Conservation (phyloP, 2,888 invertebrate species). For the Cryptus armator region DNA sequence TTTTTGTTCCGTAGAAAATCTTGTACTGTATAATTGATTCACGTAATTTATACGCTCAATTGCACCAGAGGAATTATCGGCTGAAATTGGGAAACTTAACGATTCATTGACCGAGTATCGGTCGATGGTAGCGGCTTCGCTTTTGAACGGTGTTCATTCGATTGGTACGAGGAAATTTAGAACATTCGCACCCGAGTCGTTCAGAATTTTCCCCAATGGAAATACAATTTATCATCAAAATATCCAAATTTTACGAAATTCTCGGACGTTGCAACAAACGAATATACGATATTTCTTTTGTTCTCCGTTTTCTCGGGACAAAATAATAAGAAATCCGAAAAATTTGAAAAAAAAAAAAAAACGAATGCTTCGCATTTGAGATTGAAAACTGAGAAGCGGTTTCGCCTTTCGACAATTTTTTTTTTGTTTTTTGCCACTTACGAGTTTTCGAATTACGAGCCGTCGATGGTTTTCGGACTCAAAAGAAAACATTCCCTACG, state of each 20-base stretch:
- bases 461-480: too few relatives aligned
- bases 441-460: not conserved
- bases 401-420: not conserved
- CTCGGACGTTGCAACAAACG: not conserved
- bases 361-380: not conserved
- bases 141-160: slow-evolving; percentile 12
- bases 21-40: slow-evolving; percentile 20
- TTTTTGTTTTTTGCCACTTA: not conserved
- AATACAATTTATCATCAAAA: slow-evolving; percentile 14
- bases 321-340: not conserved
- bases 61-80: slow-evolving; percentile 49
- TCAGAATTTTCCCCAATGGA: slow-evolving; percentile 5
- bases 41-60: slow-evolving; percentile 50
- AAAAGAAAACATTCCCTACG: too few relatives aligned
- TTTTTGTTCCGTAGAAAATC: slow-evolving; percentile 52
- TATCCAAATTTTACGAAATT: not conserved
- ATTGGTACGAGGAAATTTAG: not conserved
- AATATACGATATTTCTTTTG: not conserved
- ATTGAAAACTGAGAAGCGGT: not conserved
- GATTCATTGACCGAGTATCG: not conserved
- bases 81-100: slow-evolving; percentile 24
- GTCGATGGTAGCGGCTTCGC: slow-evolving; percentile 35
- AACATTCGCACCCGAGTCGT: slow-evolving; percentile 16
- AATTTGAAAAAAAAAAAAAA: slow-evolving; percentile 2
- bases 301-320: not conserved